Conservation (phyloP, 2,797 vertebrate genomes). For the Phoxinus dragarum region DNA sequence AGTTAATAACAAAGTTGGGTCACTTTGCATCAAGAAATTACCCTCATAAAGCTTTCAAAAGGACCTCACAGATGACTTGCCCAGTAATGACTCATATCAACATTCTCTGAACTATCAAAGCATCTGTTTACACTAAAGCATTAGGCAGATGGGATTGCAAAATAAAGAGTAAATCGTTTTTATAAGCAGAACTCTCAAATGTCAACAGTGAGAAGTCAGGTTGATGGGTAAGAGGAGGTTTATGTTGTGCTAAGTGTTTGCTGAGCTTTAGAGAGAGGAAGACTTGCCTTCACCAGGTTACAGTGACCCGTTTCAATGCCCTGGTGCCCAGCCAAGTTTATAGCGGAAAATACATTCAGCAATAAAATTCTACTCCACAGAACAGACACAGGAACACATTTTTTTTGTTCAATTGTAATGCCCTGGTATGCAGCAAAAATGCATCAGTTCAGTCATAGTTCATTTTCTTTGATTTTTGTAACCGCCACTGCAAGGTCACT, state of each 20-base stretch:
- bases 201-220: background rate
- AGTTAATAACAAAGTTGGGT: slow-evolving; percentile 31
- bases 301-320: slow-evolving; percentile 74
- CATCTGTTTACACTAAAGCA: slow-evolving; percentile 10
- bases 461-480: background rate
- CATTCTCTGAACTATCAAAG: background rate
- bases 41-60: slow-evolving; percentile 48
- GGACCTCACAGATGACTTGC: slow-evolving; percentile 24
- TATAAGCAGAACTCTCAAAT: slow-evolving; percentile 1
- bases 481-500: background rate
- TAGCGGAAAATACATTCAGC: slow-evolving; percentile 56
- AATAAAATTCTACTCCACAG: slow-evolving; percentile 52
- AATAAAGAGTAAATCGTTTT: background rate
- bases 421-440: background rate
- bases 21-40: slow-evolving; percentile 51
- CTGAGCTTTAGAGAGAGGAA: slow-evolving; percentile 59
- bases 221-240: slow-evolving; percentile 4
- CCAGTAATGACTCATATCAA: background rate
- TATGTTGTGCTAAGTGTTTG: slow-evolving; percentile 17
- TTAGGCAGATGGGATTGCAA: background rate
- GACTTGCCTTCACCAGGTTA: slow-evolving; percentile 77
- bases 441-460: slow-evolving; percentile 1
- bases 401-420: background rate
- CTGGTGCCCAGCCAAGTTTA: slow-evolving; percentile 64
- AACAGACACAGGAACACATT: background rate